Percentiles rank a stretch among this genome's conserved stretches.
phyloP scores from a whole-genome alignment of 2,797 vertebrate species.

The Anabacerthia variegaticeps region DNA sequence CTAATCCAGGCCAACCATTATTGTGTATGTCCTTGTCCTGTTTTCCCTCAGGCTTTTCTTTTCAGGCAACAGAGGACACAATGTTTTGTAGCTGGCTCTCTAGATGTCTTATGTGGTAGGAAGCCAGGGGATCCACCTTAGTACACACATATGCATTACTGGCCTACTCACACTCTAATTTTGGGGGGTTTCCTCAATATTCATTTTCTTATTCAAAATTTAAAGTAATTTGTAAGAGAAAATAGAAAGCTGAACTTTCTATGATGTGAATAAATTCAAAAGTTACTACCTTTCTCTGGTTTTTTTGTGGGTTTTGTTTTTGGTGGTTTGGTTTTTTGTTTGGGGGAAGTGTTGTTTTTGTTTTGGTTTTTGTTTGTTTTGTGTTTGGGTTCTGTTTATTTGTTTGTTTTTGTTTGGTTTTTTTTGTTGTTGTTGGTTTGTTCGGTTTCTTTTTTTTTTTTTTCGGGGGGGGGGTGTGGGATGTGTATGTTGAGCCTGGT shows the following conservation, averaged over 20 bases:
- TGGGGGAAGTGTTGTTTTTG: neutral
- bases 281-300: neutral
- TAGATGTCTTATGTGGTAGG: neutral
- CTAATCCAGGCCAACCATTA: neutral
- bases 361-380: neutral
- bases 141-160: neutral
- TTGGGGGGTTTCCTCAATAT: rapidly evolving
- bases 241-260: neutral
- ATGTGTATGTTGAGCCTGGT: neutral
- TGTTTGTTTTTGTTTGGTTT: neutral
- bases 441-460: neutral
- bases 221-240: neutral
- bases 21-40: neutral
- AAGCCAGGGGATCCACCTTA: neutral
- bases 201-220: neutral
- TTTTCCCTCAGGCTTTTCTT: neutral
- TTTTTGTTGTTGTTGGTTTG: neutral
- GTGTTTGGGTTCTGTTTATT: neutral
- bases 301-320: neutral
- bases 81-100: neutral
- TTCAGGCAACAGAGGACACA: neutral
- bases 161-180: neutral
- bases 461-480: too few species aligned
- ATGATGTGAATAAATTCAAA: neutral
- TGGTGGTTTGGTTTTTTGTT: neutral